phyloP scores from a whole-genome alignment of 2,797 vertebrate genomes.

The Streptopelia turtur region DNA sequence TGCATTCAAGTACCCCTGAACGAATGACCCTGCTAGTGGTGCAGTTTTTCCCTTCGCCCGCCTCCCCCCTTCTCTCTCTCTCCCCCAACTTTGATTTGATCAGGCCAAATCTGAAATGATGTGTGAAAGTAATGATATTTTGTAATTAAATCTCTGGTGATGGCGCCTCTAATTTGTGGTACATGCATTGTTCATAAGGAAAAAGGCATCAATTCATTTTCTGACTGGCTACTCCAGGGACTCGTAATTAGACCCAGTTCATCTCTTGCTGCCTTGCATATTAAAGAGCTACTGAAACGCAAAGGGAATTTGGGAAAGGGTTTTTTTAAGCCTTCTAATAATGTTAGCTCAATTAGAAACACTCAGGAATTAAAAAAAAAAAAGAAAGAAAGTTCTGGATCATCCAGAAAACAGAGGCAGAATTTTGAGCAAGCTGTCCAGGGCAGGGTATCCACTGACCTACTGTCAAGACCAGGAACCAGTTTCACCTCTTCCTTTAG shows the following conservation, averaged over 20 bases:
- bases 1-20: slow-evolving; percentile 70
- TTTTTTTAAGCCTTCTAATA: slow-evolving; percentile 69
- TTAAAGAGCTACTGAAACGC: slow-evolving; percentile 84
- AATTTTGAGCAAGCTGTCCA: background rate
- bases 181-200: slow-evolving; percentile 86
- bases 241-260: slow-evolving; percentile 84
- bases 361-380: slow-evolving; percentile 50
- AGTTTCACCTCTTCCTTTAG: background rate
- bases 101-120: slow-evolving; percentile 87
- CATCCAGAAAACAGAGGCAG: slow-evolving; percentile 32
- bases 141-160: slow-evolving; percentile 87
- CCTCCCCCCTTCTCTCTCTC: slow-evolving; percentile 49
- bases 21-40: slow-evolving; percentile 80
- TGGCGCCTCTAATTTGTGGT: slow-evolving; percentile 83
- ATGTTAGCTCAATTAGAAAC: slow-evolving; percentile 81
- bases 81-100: slow-evolving; percentile 82
- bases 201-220: slow-evolving; percentile 86
- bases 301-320: slow-evolving; percentile 78
- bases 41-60: slow-evolving; percentile 67
- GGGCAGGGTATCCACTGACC: background rate
- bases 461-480: background rate
- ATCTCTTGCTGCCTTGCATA: slow-evolving; percentile 82
- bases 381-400: slow-evolving; percentile 59
- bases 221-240: slow-evolving; percentile 85
- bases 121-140: slow-evolving; percentile 88